A percentile compares a stretch with the other conserved stretches of the same genome.
Evolutionary conservation across 2,797 vertebrate genomes (phyloP).

Genomic region (Adelosebastes latens): DNA sequence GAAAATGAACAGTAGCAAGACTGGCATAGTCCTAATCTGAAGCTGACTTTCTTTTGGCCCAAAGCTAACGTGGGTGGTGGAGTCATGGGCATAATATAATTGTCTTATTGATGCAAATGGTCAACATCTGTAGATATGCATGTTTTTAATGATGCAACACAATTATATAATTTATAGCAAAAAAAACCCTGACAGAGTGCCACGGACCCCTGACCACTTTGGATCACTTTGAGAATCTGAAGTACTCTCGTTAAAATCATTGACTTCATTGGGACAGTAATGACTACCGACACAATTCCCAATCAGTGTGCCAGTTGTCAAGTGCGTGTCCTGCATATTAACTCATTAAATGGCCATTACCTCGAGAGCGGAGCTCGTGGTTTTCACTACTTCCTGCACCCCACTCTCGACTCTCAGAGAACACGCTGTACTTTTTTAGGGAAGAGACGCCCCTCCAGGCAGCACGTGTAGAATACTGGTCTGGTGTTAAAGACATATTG

Average conservation of each 20-base stretch:
- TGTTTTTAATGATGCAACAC: too few relatives aligned
- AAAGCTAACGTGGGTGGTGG: too few relatives aligned
- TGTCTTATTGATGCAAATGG: too few relatives aligned
- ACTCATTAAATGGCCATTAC: not conserved
- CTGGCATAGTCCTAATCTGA: too few relatives aligned
- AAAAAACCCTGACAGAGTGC: too few relatives aligned
- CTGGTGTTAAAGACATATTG: conserved; percentile 8
- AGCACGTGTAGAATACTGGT: conserved; percentile 32
- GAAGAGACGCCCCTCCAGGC: conserved; percentile 46
- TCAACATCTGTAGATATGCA: too few relatives aligned
- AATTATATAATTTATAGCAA: too few relatives aligned
- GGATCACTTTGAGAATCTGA: not conserved
- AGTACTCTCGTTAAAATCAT: not conserved
- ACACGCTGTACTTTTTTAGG: conserved; percentile 70
- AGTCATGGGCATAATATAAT: too few relatives aligned
- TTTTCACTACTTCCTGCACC: not conserved
- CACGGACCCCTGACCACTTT: too few relatives aligned
- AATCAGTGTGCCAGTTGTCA: not conserved
- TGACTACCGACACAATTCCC: not conserved
- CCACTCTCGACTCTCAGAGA: conserved; percentile 31
- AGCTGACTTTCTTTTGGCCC: too few relatives aligned
- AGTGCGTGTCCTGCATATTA: not conserved
- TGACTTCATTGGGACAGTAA: not conserved
- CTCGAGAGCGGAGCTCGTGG: not conserved
- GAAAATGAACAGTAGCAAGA: too few relatives aligned